These are phyloP conservation scores for Melanocharis versteri DNA, from an alignment of 2,113 vertebrate species.

Conservation along the genomic window DNA sequence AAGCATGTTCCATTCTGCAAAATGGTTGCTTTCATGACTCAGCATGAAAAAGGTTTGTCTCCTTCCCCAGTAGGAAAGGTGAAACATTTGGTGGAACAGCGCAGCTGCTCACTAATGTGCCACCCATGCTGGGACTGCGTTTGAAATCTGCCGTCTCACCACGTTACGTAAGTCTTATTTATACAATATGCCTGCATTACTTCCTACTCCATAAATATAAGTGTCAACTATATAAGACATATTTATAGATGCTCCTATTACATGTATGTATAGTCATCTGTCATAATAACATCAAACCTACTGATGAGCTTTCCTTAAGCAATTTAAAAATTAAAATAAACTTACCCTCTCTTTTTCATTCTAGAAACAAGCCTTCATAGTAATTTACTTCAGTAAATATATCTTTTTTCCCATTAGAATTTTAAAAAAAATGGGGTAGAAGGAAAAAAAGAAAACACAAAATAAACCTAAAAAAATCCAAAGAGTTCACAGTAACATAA, in stretches of 20 bases:
- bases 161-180: background rate
- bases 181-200: background rate
- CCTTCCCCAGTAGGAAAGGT: background rate
- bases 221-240: background rate
- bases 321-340: background rate
- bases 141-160: slow-evolving; percentile 20
- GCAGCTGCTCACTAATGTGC: background rate
- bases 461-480: background rate
- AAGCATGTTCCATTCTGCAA: background rate
- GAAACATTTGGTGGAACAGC: background rate
- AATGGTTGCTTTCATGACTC: slow-evolving; percentile 46
- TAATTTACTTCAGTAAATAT: background rate
- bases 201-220: background rate
- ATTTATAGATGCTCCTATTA: background rate
- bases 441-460: background rate
- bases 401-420: background rate
- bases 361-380: background rate
- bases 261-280: background rate
- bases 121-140: background rate
- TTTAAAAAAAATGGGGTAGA: background rate
- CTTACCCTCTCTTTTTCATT: background rate
- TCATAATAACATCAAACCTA: background rate
- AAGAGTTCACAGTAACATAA: background rate
- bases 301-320: background rate
- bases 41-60: background rate